Conservation (phyloP, 2,113 vertebrate species). For the Callaeas wilsoni region DNA sequence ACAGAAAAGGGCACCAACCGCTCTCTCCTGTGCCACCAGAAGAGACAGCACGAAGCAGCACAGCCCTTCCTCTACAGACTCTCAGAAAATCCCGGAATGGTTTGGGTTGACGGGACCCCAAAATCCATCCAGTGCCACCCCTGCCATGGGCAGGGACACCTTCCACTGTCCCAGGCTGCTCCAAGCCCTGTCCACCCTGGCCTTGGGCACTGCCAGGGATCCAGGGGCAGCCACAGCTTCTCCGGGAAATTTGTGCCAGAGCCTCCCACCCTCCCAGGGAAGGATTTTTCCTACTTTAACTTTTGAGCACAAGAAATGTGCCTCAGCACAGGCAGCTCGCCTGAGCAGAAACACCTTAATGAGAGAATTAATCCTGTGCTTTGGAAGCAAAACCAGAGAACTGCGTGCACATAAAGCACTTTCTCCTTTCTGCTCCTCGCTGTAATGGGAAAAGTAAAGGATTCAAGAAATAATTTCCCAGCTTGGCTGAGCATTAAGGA, state of each 20-base stretch:
- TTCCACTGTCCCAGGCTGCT: neutral
- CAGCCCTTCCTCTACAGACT: neutral
- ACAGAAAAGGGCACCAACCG: neutral
- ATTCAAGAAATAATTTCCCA: neutral
- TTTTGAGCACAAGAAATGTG: neutral
- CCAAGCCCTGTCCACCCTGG: neutral
- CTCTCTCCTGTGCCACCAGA: neutral
- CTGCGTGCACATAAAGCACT: neutral
- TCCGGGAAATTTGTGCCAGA: neutral
- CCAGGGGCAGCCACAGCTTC: neutral
- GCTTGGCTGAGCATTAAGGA: neutral
- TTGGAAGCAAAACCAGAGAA: neutral
- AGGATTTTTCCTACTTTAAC: neutral
- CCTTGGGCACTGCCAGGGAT: neutral
- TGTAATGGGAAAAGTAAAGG: neutral
- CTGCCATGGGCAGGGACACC: neutral
- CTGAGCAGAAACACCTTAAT: neutral
- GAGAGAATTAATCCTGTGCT: neutral
- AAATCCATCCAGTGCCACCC: neutral
- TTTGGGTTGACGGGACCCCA: neutral
- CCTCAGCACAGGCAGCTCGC: neutral
- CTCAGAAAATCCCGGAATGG: neutral
- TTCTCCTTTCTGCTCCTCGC: neutral
- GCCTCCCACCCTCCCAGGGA: neutral
- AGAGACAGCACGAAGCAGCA: neutral